Evolutionary conservation across 2,888 invertebrate genomes (phyloP), one percentile per base, ranked within the genome.

Genomic region (Eilema griseolum): DNA sequence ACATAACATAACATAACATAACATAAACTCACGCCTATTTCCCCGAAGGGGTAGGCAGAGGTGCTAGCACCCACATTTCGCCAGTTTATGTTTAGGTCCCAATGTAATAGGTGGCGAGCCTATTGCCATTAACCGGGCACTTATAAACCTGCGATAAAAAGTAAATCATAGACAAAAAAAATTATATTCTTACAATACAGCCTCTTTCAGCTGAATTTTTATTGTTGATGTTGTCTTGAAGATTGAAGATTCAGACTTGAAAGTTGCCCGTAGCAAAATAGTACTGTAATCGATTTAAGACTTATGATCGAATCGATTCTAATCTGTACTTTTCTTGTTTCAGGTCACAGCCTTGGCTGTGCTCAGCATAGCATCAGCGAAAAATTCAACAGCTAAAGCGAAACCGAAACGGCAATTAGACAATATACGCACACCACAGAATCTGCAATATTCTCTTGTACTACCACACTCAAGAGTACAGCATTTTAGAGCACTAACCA

Each of bases 391-490:
- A 66, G 81, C 91, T 75, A 94, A 94, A 91, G 87, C 93, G 87
- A 96, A 96, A 89, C 96, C 96, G 81, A 94, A 92, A 86, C 93
- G 96, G 89, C 95, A 95, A 77, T 85, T 95, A 81, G 95, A 96
- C 61, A 95, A 91, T 78, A 95, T 94, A 78, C 91, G 96, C 85
- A 95, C 95, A 52, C 96, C 96, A 74, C 94, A 96, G 82, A 96
- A 96, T 80, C 87, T 96, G 64, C 96, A 96, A 79, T 96, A 96
- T 83, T 96, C 95, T 56, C 90, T 96, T 73, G 94, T 96, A n/a
- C 95, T 96, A 20, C 96, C 96, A 62, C 96, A 96, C 83, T 95
- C 96, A 74, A 92, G 93, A 80, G 96, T 96, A 7, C 89, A 94
- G n/a, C 94, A 95, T 69, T 96, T 94, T 83, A 89, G 96, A 83